phyloP scores from a whole-genome alignment of 2,113 vertebrate species.

The Lepus timidus region DNA sequence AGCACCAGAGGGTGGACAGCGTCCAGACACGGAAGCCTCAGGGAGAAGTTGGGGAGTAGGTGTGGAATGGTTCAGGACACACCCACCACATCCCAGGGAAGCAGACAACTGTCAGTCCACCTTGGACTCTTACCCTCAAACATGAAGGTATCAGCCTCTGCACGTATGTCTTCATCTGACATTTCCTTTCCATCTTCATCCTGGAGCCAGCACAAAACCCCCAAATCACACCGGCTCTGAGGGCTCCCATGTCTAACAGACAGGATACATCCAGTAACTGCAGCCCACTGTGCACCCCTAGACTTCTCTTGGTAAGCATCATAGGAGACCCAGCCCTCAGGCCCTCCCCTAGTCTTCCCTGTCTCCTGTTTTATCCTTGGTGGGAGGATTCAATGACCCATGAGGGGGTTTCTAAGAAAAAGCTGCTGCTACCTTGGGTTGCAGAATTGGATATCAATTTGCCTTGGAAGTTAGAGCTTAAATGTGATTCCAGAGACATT shows the following conservation, averaged over 20 bases:
- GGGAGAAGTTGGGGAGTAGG: neutral
- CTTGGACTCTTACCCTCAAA: slow-evolving; percentile 91
- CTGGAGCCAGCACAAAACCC: slow-evolving; percentile 79
- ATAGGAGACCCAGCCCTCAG: neutral
- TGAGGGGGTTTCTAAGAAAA: neutral
- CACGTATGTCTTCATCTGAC: slow-evolving; percentile 91
- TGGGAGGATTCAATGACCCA: neutral
- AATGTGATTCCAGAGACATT: neutral
- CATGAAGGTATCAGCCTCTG: slow-evolving; percentile 95
- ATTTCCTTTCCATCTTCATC: slow-evolving; percentile 90
- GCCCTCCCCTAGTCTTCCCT: neutral
- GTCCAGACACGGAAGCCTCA: fast-evolving
- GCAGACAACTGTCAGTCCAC: neutral
- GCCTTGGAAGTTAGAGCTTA: neutral
- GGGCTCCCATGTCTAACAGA: neutral
- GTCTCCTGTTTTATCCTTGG: neutral
- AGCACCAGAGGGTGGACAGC: neutral
- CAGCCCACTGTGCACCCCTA: neutral
- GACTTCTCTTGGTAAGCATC: neutral
- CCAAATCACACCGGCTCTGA: neutral
- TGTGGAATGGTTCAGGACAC: neutral
- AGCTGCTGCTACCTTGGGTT: neutral
- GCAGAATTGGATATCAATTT: neutral
- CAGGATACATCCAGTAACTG: neutral
- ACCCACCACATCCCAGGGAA: neutral